Conservation (phyloP, 2,113 vertebrate genomes). For the Lampris megalopsis region DNA sequence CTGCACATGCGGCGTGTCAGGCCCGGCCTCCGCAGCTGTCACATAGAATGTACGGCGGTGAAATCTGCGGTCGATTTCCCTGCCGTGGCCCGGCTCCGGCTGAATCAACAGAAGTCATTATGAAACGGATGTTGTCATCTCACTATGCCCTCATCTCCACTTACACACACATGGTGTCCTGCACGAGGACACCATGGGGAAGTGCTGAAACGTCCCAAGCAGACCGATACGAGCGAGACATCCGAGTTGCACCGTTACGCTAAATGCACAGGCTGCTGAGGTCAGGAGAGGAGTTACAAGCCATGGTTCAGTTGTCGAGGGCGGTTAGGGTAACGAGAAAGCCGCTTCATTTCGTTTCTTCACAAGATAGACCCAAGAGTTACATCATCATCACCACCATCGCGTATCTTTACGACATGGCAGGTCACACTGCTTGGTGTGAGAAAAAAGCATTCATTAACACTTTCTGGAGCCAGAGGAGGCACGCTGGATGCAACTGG, state of each 20-base stretch:
- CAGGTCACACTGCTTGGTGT: neutral
- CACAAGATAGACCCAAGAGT: neutral
- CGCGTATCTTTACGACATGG: constrained; percentile 7
- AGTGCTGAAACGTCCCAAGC: too few species aligned
- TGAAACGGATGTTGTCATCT: too few species aligned
- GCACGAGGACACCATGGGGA: too few species aligned
- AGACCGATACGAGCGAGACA: neutral
- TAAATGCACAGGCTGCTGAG: neutral
- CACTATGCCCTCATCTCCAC: too few species aligned
- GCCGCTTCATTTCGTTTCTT: constrained; percentile 1
- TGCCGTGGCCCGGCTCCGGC: too few species aligned
- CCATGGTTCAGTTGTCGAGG: neutral
- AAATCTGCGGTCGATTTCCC: too few species aligned
- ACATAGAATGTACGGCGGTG: too few species aligned
- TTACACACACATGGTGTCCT: too few species aligned
- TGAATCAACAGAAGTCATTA: too few species aligned
- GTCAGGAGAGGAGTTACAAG: neutral
- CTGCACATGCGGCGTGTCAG: too few species aligned
- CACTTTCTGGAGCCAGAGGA: constrained; percentile 11
- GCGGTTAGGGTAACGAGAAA: neutral
- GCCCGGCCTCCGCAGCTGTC: too few species aligned
- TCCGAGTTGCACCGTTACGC: neutral
- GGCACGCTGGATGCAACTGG: constrained; percentile 31
- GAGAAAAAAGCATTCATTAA: constrained; percentile 48
- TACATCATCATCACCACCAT: constrained; percentile 15